Evolutionary conservation across 2,113 vertebrate species (phyloP).

Genomic region (Colistium nudipinnis): DNA sequence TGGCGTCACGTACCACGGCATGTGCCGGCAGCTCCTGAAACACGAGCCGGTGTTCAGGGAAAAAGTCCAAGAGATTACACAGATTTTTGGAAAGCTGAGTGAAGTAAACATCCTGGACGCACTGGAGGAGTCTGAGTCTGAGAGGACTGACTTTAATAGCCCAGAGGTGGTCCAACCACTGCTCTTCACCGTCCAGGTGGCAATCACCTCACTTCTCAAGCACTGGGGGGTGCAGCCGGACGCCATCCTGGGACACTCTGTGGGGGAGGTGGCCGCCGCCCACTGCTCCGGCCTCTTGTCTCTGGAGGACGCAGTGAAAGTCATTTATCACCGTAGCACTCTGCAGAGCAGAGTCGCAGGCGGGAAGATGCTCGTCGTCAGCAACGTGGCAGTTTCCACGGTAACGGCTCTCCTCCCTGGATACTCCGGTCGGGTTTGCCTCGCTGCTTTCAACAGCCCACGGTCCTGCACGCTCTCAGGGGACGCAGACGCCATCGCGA

Average conservation of each 20-base stretch:
- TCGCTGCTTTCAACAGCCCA: slow-evolving; percentile 89
- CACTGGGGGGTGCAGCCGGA: slow-evolving; percentile 86
- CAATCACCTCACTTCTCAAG: slow-evolving; percentile 79
- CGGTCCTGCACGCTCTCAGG: slow-evolving; percentile 88
- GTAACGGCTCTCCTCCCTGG: slow-evolving; percentile 72
- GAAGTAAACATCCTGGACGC: slow-evolving; percentile 72
- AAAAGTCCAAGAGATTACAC: slow-evolving; percentile 81
- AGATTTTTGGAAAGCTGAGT: slow-evolving; percentile 61
- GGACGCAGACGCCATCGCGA: slow-evolving; percentile 76
- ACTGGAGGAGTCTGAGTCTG: slow-evolving; percentile 69
- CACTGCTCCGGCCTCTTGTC: slow-evolving; percentile 88
- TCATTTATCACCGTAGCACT: slow-evolving; percentile 84
- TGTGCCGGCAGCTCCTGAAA: slow-evolving; percentile 83
- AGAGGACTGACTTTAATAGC: slow-evolving; percentile 71
- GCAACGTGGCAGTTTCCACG: slow-evolving; percentile 83
- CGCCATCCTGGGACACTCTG: slow-evolving; percentile 84
- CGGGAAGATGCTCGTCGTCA: slow-evolving; percentile 87
- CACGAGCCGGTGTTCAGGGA: slow-evolving; percentile 83
- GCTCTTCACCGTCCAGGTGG: slow-evolving; percentile 88
- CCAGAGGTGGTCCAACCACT: slow-evolving; percentile 84
- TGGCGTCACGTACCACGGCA: slow-evolving; percentile 81
- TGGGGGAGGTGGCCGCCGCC: slow-evolving; percentile 89
- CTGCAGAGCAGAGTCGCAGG: slow-evolving; percentile 83
- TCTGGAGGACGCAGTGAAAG: slow-evolving; percentile 86
- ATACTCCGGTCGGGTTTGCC: slow-evolving; percentile 78